Percentiles rank a stretch among this genome's conserved stretches.
Evolutionary conservation across 1,140 invertebrate genomes (phyloP).

Genomic region (Nasonia giraulti): DNA sequence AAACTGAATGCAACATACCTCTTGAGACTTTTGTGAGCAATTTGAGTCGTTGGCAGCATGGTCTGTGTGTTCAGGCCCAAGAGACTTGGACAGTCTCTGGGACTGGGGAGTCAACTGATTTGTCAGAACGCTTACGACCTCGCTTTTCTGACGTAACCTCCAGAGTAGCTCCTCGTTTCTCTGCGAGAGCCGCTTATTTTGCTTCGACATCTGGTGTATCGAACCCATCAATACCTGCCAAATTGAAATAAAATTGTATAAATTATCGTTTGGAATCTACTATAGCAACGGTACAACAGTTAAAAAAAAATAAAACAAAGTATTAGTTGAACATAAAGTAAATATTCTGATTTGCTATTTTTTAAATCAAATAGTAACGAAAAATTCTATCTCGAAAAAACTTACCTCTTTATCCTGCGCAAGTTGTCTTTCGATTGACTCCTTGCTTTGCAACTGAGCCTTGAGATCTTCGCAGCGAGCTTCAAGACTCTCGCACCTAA

Average conservation of each 20-base stretch:
- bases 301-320: too few species aligned
- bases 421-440: constrained; percentile 73
- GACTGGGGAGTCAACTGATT: constrained; percentile 65
- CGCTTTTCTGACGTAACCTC: constrained; percentile 86
- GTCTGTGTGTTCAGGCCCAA: constrained; percentile 54
- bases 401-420: constrained; percentile 77
- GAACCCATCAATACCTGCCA: constrained; percentile 78
- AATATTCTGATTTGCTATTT: too few species aligned
- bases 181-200: constrained; percentile 84
- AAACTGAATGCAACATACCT: constrained; percentile 48
- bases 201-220: constrained; percentile 82
- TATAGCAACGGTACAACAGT: too few species aligned
- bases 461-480: constrained; percentile 82
- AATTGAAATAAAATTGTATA: background rate
- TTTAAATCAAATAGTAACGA: too few species aligned
- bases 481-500: constrained; percentile 76
- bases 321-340: too few species aligned
- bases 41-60: constrained; percentile 33
- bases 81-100: constrained; percentile 57
- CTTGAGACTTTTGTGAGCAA: constrained; percentile 39
- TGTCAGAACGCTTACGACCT: constrained; percentile 76
- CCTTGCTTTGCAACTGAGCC: constrained; percentile 79
- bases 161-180: constrained; percentile 92
- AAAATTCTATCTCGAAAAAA: background rate
- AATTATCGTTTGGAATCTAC: background rate